phyloP scores from a whole-genome alignment of 2,888 invertebrate genomes.

The Caenorhabditis doughertyi region DNA sequence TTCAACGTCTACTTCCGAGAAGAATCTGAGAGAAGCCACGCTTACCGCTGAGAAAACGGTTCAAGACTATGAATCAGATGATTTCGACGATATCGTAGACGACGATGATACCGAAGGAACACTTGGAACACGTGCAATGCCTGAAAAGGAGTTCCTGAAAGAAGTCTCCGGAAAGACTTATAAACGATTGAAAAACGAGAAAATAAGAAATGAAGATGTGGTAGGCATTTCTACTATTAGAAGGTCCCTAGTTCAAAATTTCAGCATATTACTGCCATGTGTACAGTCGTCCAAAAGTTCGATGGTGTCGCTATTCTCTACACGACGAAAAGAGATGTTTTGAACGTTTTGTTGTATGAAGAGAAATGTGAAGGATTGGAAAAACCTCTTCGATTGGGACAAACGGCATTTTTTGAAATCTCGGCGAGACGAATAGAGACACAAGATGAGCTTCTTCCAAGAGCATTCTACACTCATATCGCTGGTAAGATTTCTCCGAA shows the following conservation, averaged over 20 bases:
- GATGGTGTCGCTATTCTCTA: conserved; percentile 5
- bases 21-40: background rate
- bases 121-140: background rate
- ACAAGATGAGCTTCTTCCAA: conserved; percentile 13
- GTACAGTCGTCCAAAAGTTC: conserved; percentile 7
- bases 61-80: background rate
- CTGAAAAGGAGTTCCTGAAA: conserved; percentile 3
- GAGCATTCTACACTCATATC: conserved; percentile 41
- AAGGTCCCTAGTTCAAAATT: background rate
- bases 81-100: conserved; percentile 3
- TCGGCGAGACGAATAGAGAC: conserved; percentile 7
- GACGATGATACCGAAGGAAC: conserved; percentile 20
- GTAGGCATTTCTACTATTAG: background rate
- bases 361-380: conserved; percentile 22
- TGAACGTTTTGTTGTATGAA: conserved; percentile 25
- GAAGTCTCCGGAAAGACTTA: background rate
- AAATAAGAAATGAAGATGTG: background rate
- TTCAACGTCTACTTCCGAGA: background rate
- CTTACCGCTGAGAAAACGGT: background rate
- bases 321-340: conserved; percentile 11
- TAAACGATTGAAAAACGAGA: background rate
- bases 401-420: conserved; percentile 44
- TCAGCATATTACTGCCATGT: background rate
- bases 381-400: conserved; percentile 14
- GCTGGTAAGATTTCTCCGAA: conserved; percentile 26